Evolutionary conservation across 2,888 invertebrate genomes (phyloP).

Genomic region (Stegophylla sp.): DNA sequence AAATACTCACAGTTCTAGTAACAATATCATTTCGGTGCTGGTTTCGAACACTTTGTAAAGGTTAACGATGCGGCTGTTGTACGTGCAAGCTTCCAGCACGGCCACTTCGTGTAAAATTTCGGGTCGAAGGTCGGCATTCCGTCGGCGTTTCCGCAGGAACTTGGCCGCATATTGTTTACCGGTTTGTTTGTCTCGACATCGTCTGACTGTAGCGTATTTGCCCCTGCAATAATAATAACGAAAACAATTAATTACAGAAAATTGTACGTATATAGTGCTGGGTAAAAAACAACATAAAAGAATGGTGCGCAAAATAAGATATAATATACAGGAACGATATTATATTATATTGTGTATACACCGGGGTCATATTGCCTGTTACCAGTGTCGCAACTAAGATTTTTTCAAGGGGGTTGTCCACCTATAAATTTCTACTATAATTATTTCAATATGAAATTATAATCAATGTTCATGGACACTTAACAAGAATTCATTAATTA

Average conservation of each 20-base stretch:
- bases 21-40: constrained; percentile 76
- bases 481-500: too few relatives aligned
- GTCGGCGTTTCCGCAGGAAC: constrained; percentile 88
- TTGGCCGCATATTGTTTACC: constrained; percentile 95
- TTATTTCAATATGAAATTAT: too few relatives aligned
- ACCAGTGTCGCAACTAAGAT: too few relatives aligned
- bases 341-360: too few relatives aligned
- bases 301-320: too few relatives aligned
- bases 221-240: constrained; percentile 75
- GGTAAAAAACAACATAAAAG: background rate
- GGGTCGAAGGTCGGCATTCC: constrained; percentile 82
- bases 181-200: constrained; percentile 84
- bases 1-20: constrained; percentile 82
- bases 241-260: background rate
- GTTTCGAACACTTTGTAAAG: constrained; percentile 82
- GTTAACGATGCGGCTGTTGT: constrained; percentile 84
- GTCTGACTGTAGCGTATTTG: constrained; percentile 93
- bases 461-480: too few relatives aligned
- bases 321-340: too few relatives aligned
- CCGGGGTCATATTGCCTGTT: too few relatives aligned
- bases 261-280: too few relatives aligned
- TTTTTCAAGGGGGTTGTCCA: too few relatives aligned
- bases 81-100: constrained; percentile 84
- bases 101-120: constrained; percentile 95
- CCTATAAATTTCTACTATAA: too few relatives aligned